Evolutionary conservation across 2,797 vertebrate genomes (phyloP), one percentile per base, ranked within the genome.

Genomic region (Decapterus maruadsi): DNA sequence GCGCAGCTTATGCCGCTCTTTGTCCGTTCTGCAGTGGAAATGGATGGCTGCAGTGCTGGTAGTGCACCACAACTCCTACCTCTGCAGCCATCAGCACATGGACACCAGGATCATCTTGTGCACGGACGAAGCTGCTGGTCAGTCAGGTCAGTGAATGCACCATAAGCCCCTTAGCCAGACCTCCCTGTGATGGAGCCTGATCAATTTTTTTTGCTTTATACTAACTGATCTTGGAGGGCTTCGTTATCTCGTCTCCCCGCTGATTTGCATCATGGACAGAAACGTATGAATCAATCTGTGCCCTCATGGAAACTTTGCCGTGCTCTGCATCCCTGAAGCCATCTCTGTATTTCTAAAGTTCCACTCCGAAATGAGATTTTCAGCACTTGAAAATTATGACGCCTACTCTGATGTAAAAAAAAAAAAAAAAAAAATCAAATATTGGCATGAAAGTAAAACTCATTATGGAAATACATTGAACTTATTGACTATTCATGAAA

Each of bases 221-320:
- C 38, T 2, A 34, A 56, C 57, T 12, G 61, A 74, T 82, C 74
- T 26, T 40, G 16, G 2, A 43, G 73, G 67, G 87, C 80, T 87
- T 89, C 85, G 43, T 89, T 89, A 84, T 86, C 81, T 75, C 43
- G 36, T 80, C 77, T 70, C 77, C 81, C 69, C 7, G 72, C 66
- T 74, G 85, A 84, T 84, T 65, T 76, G 70, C 85, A 83, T 83
- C 48, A 17, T 40, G 76, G 70, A 75, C 85, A 73, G 50, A 77
- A 72, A 74, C 12, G 3, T 62, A 19, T 20, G 54, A 76, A 62
- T 87, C 77, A 43, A n/a, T 79, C 22, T 16, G 72, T 68, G 80
- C 58, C 81, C 81, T 75, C 2, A 16, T 59, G 53, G 8, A 64
- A 60, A 61, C 45, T 81, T 75, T 69, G 76, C 36, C 54, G 16